These are phyloP conservation scores for Esox masquinongy DNA, from an alignment of 2,797 vertebrate genomes.

Conservation along the genomic window DNA sequence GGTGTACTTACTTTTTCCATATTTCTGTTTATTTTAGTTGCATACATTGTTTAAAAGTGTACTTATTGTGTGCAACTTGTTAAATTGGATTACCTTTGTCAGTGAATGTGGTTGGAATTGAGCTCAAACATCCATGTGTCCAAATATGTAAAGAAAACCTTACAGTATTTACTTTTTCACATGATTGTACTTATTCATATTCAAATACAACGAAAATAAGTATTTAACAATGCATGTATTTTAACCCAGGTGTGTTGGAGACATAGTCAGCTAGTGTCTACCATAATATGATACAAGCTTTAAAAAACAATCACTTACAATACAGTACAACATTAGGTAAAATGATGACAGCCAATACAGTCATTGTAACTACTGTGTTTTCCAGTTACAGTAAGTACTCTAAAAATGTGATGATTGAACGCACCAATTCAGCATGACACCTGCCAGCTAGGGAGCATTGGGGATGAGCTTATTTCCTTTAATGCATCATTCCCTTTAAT, in stretches of 20 bases:
- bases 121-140: no score
- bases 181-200: no score
- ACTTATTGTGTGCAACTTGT: no score
- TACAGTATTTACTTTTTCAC: no score
- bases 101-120: no score
- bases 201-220: no score
- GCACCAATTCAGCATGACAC: neutral
- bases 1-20: no score
- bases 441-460: slow-evolving; percentile 17
- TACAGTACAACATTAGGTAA: neutral
- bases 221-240: neutral
- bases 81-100: no score
- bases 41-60: no score
- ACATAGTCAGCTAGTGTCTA: neutral
- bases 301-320: no score
- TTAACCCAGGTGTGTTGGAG: neutral
- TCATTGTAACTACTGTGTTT: neutral
- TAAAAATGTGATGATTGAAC: neutral
- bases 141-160: no score
- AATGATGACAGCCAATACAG: neutral
- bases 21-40: no score
- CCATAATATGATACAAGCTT: neutral
- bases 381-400: neutral
- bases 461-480: slow-evolving; percentile 40
- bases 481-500: slow-evolving; percentile 48